phyloP scores from a whole-genome alignment of 2,888 invertebrate species.

The Steinernema scapterisci region DNA sequence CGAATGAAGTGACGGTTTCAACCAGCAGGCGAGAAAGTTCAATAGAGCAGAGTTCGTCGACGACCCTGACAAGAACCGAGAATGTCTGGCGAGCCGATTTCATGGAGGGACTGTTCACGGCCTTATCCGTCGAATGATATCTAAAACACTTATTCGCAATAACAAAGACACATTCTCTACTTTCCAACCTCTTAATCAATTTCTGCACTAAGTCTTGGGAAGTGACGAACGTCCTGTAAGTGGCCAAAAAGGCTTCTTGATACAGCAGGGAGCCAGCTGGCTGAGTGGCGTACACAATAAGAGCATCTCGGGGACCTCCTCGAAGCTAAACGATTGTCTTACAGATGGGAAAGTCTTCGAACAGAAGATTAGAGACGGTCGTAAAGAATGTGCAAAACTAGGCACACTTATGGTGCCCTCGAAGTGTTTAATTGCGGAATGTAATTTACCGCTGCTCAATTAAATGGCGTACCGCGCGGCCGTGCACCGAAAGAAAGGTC shows the following conservation, averaged over 20 bases:
- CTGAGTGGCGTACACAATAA: constrained; percentile 93
- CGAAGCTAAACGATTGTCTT: constrained; percentile 74
- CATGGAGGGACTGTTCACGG: constrained; percentile 72
- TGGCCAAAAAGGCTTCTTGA: constrained; percentile 96
- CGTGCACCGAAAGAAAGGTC: constrained; percentile 19
- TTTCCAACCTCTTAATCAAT: constrained; percentile 56
- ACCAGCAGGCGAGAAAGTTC: constrained; percentile 54
- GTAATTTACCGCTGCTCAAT: not conserved
- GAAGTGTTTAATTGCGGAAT: not conserved
- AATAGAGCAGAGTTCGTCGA: constrained; percentile 79
- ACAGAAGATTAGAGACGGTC: too few relatives aligned
- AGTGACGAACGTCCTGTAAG: constrained; percentile 74
- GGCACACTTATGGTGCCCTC: not conserved
- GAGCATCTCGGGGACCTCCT: constrained; percentile 89
- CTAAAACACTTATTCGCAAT: too few relatives aligned
- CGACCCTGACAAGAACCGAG: constrained; percentile 87
- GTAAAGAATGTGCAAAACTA: not conserved
- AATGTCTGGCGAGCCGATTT: constrained; percentile 82
- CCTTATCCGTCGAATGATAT: constrained; percentile 56
- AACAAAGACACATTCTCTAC: not conserved
- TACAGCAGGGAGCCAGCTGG: constrained; percentile 78
- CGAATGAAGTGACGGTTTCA: constrained; percentile 80
- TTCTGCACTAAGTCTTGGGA: constrained; percentile 60
- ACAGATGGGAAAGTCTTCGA: not conserved
- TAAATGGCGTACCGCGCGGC: not conserved